Evolutionary conservation across 2,113 vertebrate genomes (phyloP), one percentile per base, ranked within the genome.

Genomic region (Pseudorectes ferrugineus): DNA sequence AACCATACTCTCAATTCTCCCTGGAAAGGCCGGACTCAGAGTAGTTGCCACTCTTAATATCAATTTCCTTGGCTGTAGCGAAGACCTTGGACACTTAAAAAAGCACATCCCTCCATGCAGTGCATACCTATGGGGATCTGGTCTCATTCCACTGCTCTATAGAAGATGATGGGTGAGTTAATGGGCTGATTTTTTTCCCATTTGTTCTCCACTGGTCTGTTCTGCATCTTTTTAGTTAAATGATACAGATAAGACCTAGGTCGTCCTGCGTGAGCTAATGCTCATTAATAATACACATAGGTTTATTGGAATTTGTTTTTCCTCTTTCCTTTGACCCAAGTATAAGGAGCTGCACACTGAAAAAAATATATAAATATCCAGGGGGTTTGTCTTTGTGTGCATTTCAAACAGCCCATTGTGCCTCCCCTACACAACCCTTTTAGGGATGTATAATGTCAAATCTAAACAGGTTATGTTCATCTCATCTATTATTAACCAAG

Each of bases 401-500:
- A 65, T 75, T 74, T 89, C 59, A 48, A 72, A 42, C 49, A 73
- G 40, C 14, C 42, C 59, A 29, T 9, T 40, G 35, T 65, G 52
- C 54, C 51, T 71, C 75, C 65, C 11, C 35, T 74, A 67, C 31
- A 29, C 25, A 74, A 2, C 22, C 10, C 40, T 49, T 77, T 82
- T 85, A 65, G 73, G 43, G 49, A 77, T 66, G 42, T 38, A 42
- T 45, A 88, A 82, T 51, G 68, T 82, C 85, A 91, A 70, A 90
- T 77, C 42, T 87, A 58, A 80, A 46, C 63, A 70, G n/a, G 67
- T 91, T 85, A 70, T 59, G 59, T 83, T 93, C 62, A 48, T 83
- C 85, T 80, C 49, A 51, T 85, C 75, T 87, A 82, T 88, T 92
- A 91, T 82, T 89, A 96, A 92, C 75, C 25, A 79, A 54, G 46